Base-by-base conservation (phyloP, 2,888 invertebrate species). In the Liopterus haemorrhoidalis region DNA sequence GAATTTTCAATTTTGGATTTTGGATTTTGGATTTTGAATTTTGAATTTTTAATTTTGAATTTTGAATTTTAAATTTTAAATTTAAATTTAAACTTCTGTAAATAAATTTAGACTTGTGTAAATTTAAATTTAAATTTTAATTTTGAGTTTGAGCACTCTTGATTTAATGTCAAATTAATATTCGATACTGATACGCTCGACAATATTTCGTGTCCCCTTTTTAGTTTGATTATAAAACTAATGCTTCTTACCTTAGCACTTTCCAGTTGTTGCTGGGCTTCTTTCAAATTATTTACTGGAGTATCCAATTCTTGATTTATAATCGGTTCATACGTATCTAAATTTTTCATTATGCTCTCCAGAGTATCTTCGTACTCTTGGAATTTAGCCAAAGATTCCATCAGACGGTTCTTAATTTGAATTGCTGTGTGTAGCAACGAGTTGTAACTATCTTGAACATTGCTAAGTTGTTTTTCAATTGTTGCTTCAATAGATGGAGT, bases 391-490 rank as follows among this genome's bases (percentile, higher is more conserved):
- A 93, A 68, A 0, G 93, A 91, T 61, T 95, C 94, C 21, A 84
- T 74, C 21, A 95, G 71, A 24, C 94, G 81, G 54, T 85, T 84
- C 64, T 89, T 87, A 49, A 95, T 95, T 67, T 95, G 93, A 31
- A 88, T 66, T 0, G 93, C 94, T 1, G 93, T 94, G 46, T 87
- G 83, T 25, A 93, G 68, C 5, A 95, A 70, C 0, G 92, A 90
- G 61, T 89, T 83, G 63, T 95, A 94, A 62, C 94, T 94, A 41
- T 94, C 93, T 59, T 90, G 89, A 0, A 95, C 89, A 61, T 94
- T 94, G 59, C 80, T 82, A 38, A 94, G 65, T 63, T 95, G 94
- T 24, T 82, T 82, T 35, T 87, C 85, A 22, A 94, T 89, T 0
- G 82, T 82, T 3, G 81, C 77, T 38, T 81, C 79, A 39, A 93